Evolutionary conservation across 1,140 invertebrate genomes (phyloP), one percentile per base, ranked within the genome.

Genomic region (Hetaerina americana): DNA sequence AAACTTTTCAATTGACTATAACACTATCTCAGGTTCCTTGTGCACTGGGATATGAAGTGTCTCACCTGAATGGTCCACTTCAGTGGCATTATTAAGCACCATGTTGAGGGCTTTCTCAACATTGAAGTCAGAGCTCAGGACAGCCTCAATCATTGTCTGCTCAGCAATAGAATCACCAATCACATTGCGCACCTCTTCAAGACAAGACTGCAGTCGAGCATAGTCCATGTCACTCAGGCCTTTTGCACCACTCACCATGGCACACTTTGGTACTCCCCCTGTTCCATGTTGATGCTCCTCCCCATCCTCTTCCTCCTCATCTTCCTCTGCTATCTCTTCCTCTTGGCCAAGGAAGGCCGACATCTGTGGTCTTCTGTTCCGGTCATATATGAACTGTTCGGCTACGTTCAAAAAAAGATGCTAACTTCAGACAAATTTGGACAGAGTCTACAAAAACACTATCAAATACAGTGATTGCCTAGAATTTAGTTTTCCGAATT

Each of bases 371-470:
- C 87, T 85, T 72, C 71, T 84, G 82, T 77, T 86, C 40, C 94
- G 84, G 78, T 96, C 92, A 79, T 90, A 97, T 76, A 96, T 87
- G 82, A 93, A 97, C 77, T 93, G 90, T 68, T 82, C 83, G n/a
- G n/a, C n/a, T n/a, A n/a, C n/a, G 69, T 49, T 70, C 1, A 70
- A 25, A 5, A 26, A 24, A 3, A 69, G 22, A 6, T 15, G 25
- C 27, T 49, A 15, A 49, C n/a, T 1, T 1, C 26, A 5, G 25
- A 70, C 22, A 70, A 70, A 66, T 26, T 57, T 22, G 49, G 49
- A 57, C 49, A 57, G n/a, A n/a, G n/a, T n/a, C n/a, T n/a, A n/a
- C n/a, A n/a, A n/a, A n/a, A n/a, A n/a, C n/a, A n/a, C n/a, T n/a
- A n/a, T n/a, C n/a, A n/a, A n/a, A n/a, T n/a, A n/a, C n/a, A n/a